Evolutionary conservation across 2,888 invertebrate species (phyloP).

Genomic region (Scaeva pyrastri): DNA sequence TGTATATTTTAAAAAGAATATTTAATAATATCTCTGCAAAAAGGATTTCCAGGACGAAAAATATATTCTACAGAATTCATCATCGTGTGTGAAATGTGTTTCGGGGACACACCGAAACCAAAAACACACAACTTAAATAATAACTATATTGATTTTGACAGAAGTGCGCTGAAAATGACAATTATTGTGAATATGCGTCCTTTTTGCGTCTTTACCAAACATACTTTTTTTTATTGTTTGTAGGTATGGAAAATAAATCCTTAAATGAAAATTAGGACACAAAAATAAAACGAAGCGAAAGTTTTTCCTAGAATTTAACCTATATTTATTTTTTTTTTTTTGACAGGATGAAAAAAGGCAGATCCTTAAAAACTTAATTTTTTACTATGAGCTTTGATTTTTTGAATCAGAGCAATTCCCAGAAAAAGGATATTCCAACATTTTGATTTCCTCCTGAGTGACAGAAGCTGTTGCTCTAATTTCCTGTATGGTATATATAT

Average conservation of each 20-base stretch:
- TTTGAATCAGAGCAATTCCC: neutral
- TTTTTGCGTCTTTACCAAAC: neutral
- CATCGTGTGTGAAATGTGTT: too few relatives aligned
- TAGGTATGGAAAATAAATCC: neutral
- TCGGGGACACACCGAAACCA: too few relatives aligned
- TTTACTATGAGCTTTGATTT: neutral
- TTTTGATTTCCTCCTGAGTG: slow-evolving; percentile 3
- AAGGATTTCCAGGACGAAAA: slow-evolving; percentile 30
- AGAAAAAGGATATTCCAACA: neutral
- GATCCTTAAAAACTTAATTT: slow-evolving; percentile 2
- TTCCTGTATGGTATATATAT: neutral
- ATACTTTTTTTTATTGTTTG: too few relatives aligned
- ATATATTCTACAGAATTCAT: neutral
- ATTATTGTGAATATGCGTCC: neutral
- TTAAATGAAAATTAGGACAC: neutral
- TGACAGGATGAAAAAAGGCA: slow-evolving; percentile 15
- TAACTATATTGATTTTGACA: neutral
- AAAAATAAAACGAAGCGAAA: slow-evolving; percentile 26
- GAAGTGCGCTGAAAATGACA: too few relatives aligned
- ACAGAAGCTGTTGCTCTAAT: slow-evolving; percentile 58
- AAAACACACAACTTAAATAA: neutral
- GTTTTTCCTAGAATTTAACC: slow-evolving; percentile 46
- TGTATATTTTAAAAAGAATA: slow-evolving; percentile 2
- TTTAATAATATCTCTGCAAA: neutral
- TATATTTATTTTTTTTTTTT: slow-evolving; percentile 25